These are phyloP conservation scores for Amphipoea oculea DNA, from an alignment of 2,888 invertebrate species.

Conservation along the genomic window DNA sequence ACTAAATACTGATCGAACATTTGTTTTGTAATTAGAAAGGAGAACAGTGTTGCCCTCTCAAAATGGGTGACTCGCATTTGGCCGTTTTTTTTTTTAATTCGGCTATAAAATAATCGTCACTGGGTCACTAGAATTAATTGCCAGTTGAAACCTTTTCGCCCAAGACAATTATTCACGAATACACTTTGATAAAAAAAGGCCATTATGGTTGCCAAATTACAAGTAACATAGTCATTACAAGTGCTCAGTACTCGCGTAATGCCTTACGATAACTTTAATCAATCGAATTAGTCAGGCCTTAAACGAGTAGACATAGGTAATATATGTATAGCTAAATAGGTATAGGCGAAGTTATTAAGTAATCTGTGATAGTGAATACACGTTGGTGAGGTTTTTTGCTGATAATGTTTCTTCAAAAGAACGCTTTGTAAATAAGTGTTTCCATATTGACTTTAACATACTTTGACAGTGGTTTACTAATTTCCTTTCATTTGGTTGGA, in stretches of 20 bases:
- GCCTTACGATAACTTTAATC: conserved; percentile 7
- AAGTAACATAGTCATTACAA: conserved; percentile 13
- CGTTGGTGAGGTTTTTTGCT: not conserved
- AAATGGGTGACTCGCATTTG: not conserved
- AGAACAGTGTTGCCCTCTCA: not conserved
- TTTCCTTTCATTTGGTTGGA: not conserved
- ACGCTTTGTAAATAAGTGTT: not conserved
- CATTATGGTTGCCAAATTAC: not conserved
- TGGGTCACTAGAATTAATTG: not conserved
- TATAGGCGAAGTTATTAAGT: conserved; percentile 1
- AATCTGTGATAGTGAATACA: conserved; percentile 3
- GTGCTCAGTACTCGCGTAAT: not conserved
- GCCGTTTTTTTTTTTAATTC: not conserved
- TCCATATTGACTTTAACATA: not conserved
- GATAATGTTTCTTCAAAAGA: not conserved
- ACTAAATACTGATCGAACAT: not conserved
- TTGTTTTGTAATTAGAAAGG: not conserved
- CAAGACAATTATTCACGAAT: not conserved
- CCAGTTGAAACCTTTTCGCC: not conserved
- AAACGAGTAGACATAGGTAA: not conserved
- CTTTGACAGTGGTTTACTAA: not conserved
- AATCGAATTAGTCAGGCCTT: conserved; percentile 22
- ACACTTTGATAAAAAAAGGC: not conserved
- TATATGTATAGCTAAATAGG: not conserved
- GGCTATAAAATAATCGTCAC: not conserved